Evolutionary conservation across 2,888 invertebrate species (phyloP).

Genomic region (Chironomus riparius): DNA sequence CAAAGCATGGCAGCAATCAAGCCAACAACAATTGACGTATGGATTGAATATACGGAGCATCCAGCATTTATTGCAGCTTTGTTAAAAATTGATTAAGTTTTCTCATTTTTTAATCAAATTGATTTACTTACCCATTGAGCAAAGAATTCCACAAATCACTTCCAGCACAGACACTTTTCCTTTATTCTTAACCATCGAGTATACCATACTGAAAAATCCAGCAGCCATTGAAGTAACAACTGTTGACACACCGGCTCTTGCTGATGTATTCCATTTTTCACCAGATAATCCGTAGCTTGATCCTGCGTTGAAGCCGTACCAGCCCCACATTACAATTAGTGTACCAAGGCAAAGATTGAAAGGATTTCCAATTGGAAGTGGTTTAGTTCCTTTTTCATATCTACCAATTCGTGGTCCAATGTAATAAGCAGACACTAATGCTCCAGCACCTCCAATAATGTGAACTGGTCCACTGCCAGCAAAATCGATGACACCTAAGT

Average conservation of each 20-base stretch:
- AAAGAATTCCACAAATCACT: not conserved
- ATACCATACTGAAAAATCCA: slow-evolving; percentile 33
- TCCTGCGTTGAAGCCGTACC: slow-evolving; percentile 49
- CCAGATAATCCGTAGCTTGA: slow-evolving; percentile 37
- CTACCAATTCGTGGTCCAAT: slow-evolving; percentile 45
- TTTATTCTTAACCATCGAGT: not conserved
- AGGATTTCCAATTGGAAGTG: slow-evolving; percentile 41
- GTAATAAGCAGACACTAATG: slow-evolving; percentile 44
- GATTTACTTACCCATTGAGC: not conserved
- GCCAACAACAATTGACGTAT: not conserved
- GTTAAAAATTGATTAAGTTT: not conserved
- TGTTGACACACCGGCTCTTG: slow-evolving; percentile 42
- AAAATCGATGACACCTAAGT: slow-evolving; percentile 7
- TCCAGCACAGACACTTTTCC: not conserved
- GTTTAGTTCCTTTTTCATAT: slow-evolving; percentile 38
- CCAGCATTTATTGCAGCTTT: not conserved
- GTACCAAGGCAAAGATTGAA: slow-evolving; percentile 44
- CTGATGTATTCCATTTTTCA: slow-evolving; percentile 46
- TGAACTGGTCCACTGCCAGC: not conserved
- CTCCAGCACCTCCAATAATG: slow-evolving; percentile 32
- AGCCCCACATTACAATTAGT: slow-evolving; percentile 49
- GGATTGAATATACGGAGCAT: not conserved
- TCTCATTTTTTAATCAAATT: not conserved
- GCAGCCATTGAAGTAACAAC: slow-evolving; percentile 45
- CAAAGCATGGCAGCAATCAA: not conserved